Evolutionary conservation across 2,797 vertebrate species (phyloP).

Genomic region (Acanthopagrus latus): DNA sequence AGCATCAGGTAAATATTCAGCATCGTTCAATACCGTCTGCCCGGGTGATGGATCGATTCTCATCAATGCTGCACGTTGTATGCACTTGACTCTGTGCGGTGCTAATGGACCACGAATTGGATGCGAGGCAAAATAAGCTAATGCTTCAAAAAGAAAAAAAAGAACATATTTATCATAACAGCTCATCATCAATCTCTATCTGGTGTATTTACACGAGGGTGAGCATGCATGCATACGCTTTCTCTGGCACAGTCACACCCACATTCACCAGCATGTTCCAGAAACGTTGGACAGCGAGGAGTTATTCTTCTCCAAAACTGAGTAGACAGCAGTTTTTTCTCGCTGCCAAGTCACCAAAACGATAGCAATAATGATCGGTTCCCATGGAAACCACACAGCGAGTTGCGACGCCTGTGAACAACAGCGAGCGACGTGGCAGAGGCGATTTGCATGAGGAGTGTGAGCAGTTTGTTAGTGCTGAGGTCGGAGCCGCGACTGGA

Average conservation of each 20-base stretch:
- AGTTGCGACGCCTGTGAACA: conserved; percentile 63
- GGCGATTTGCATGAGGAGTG: conserved; percentile 65
- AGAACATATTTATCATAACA: conserved; percentile 28
- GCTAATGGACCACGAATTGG: conserved; percentile 44
- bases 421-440: conserved; percentile 45
- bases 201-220: conserved; percentile 17
- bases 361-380: conserved; percentile 78
- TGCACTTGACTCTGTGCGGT: conserved; percentile 11
- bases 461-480: conserved; percentile 40
- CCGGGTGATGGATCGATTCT: conserved; percentile 15
- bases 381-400: conserved; percentile 71
- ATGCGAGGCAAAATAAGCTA: conserved; percentile 15
- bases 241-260: background rate
- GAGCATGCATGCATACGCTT: conserved; percentile 23
- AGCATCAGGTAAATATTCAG: conserved; percentile 9
- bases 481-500: conserved; percentile 33
- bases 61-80: background rate
- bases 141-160: conserved; percentile 10
- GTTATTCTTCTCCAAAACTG: conserved; percentile 41
- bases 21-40: background rate
- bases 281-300: conserved; percentile 37
- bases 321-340: conserved; percentile 43
- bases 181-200: conserved; percentile 23
- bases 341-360: conserved; percentile 74
- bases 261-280: conserved; percentile 2